Percentiles rank a stretch among this genome's conserved stretches.
Evolutionary conservation across 2,888 invertebrate genomes (phyloP).

Genomic region (Chironomus riparius): DNA sequence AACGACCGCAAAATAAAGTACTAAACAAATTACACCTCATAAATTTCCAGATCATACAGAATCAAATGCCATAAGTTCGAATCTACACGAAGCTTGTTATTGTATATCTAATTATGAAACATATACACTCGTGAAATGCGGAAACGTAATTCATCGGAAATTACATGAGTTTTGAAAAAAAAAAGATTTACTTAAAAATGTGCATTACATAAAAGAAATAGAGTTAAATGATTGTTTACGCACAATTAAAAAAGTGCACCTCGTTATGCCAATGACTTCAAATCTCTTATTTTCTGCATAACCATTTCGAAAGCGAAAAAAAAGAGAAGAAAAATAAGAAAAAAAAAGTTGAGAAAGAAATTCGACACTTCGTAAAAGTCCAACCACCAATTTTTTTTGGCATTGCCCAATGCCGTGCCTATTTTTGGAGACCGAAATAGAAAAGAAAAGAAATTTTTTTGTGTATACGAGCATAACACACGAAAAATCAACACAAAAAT

Average conservation of each 20-base stretch:
- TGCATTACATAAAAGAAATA: conserved; percentile 3
- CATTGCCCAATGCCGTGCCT: conserved; percentile 10
- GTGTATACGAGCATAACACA: conserved; percentile 6
- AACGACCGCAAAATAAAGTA: too few species aligned
- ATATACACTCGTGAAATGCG: conserved; percentile 16
- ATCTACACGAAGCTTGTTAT: not conserved
- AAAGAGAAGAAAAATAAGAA: not conserved
- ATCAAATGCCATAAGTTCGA: not conserved
- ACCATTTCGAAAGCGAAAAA: not conserved
- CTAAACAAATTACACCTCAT: too few species aligned
- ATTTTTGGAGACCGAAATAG: conserved; percentile 25
- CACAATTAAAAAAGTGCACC: conserved; percentile 9
- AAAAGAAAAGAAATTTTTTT: conserved; percentile 1
- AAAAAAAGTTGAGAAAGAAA: not conserved
- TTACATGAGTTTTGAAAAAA: not conserved
- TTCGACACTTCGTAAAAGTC: conserved; percentile 3
- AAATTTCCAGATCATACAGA: too few species aligned
- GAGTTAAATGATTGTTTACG: conserved; percentile 6
- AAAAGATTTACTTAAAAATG: not conserved
- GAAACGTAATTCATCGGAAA: conserved; percentile 21
- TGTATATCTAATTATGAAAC: conserved; percentile 13
- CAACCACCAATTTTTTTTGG: not conserved
- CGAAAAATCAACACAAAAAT: conserved; percentile 25
- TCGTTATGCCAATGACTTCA: not conserved
- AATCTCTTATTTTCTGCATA: not conserved